Percentiles rank a stretch among this genome's conserved stretches.
phyloP scores from a whole-genome alignment of 2,797 vertebrate species.

The Anolis apletophallus region DNA sequence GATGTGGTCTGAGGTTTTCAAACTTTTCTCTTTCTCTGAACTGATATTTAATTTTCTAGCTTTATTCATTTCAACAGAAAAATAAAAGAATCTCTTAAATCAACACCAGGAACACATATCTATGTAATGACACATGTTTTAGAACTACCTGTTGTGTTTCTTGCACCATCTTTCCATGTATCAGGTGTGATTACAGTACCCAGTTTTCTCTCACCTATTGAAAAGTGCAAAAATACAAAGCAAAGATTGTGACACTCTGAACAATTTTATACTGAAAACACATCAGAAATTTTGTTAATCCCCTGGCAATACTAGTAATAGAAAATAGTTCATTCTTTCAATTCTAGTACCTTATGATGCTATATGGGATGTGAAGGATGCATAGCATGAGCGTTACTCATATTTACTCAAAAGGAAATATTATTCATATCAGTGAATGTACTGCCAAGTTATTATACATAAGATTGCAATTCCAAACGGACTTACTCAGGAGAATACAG shows the following conservation, averaged over 20 bases:
- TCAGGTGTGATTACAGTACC: conserved; percentile 97
- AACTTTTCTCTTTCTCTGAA: background rate
- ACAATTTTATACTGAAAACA: background rate
- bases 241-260: accelerated
- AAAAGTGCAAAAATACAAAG: background rate
- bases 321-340: background rate
- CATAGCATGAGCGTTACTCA: background rate
- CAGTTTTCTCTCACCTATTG: conserved; percentile 94
- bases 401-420: background rate
- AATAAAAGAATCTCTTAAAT: accelerated
- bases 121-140: background rate
- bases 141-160: conserved; percentile 93
- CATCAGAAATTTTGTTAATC: background rate
- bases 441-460: background rate
- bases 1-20: background rate
- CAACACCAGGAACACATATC: background rate
- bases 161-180: conserved; percentile 97
- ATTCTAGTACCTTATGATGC: background rate
- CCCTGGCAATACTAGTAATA: background rate
- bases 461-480: background rate
- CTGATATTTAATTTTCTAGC: background rate
- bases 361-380: background rate
- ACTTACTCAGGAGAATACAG: background rate
- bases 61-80: background rate
- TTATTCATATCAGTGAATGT: background rate